Evolutionary conservation across 2,888 invertebrate genomes (phyloP), one percentile per base, ranked within the genome.

Genomic region (Lutraria lutraria): DNA sequence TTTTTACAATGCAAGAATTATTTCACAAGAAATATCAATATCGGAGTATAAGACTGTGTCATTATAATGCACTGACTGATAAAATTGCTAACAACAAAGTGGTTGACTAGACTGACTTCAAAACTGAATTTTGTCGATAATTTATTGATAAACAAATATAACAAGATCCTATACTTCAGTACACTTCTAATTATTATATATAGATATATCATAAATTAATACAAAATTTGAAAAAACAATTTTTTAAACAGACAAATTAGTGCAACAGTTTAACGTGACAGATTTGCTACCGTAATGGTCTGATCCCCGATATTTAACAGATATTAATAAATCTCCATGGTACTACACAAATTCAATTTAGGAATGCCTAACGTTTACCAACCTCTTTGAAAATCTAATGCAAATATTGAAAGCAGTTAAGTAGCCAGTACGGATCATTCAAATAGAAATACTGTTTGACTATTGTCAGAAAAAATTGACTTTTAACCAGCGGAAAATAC

Each of bases 401-500:
- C 54, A 85, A 85, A 85, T 85, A 85, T 79, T 76, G 72, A 85
- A 85, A 79, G 31, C 54, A 52, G 29, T 85, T 85, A 85, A 85
- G 85, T 79, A 85, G 85, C 56, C 34, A n/a, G 76, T 25, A 76
- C 29, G 54, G 56, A 52, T 34, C 54, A n/a, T 29, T 29, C 53
- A 13, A 25, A 54, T 53, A 79, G 21, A 53, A 54, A 63, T 21
- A 53, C 56, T 31, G 76, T 76, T 76, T 79, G 85, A 85, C 85
- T 34, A 76, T 34, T 76, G 76, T 76, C 34, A 34, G 63, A 68
- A 76, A 76, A 76, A 85, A 29, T 72, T 79, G 79, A 79, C 79
- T 54, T 85, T 72, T 85, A 53, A 76, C 85, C 34, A 85, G 29
- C 53, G 53, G 31, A 79, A 31, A 31, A 52, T 85, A 56, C 79